These are phyloP conservation scores for Spilosoma lubricipeda DNA, from an alignment of 2,888 invertebrate species.

Conservation along the genomic window DNA sequence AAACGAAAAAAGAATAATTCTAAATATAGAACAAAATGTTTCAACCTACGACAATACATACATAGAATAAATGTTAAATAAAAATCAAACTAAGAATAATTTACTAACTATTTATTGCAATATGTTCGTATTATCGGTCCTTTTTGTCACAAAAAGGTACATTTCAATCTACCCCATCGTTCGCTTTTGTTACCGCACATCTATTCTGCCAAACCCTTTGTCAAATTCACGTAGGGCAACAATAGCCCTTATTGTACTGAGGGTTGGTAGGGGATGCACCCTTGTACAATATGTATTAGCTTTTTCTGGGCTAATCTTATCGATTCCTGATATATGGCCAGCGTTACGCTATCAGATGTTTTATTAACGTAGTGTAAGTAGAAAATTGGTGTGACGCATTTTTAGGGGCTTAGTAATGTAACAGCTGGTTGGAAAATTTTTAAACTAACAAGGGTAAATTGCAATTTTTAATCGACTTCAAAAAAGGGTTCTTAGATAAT, in stretches of 20 bases:
- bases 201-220: conserved; percentile 73
- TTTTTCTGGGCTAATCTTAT: conserved; percentile 54
- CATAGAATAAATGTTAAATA: conserved; percentile 19
- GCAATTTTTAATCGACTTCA: background rate
- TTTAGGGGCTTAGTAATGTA: background rate
- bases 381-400: conserved; percentile 27
- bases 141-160: conserved; percentile 67
- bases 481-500: background rate
- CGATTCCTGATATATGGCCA: conserved; percentile 42
- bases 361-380: conserved; percentile 42
- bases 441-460: background rate
- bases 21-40: conserved; percentile 5
- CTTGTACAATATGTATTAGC: conserved; percentile 59
- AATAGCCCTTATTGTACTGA: conserved; percentile 37
- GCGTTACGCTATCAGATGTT: conserved; percentile 30
- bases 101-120: conserved; percentile 27
- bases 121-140: conserved; percentile 60
- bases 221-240: conserved; percentile 74
- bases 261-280: conserved; percentile 60
- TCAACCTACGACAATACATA: background rate
- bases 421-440: conserved; percentile 4
- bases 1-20: conserved; percentile 1
- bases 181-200: conserved; percentile 68
- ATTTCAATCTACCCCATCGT: conserved; percentile 67
- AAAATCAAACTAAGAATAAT: conserved; percentile 22